Evolutionary conservation across 2,113 vertebrate genomes (phyloP), one percentile per base, ranked within the genome.

Genomic region (Sorex araneus): DNA sequence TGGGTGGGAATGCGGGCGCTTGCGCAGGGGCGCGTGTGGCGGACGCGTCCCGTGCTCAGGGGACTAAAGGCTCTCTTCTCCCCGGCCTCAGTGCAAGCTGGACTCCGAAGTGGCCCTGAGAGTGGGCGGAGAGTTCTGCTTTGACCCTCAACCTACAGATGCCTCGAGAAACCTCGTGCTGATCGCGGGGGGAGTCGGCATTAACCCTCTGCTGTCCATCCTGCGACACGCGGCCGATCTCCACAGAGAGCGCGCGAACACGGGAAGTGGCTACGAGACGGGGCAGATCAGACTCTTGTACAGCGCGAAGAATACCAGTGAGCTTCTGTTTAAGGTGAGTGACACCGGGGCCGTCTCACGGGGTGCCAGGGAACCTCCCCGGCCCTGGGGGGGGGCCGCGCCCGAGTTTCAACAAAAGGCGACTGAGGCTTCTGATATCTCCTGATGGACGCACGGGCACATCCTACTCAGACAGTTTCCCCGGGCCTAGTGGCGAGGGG

Each of bases 201-300:
- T 99, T 97, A 99, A 99, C 97, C 99, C 99, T 7, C 97, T 99
- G 92, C 98, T 99, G 97, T 99, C 99, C 93, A 99, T 99, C 96
- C 98, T 99, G 95, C 96, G 98, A 82, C 99, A 99, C 92, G 30
- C 97, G 3, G 97, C 97, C 9, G 99, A 99, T 94, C 98, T 99
- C 91, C 98, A 98, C 80, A 97, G 91, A 85, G 95, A 97, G 28
- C 91, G 87, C 86, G 96, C 50, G 2, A 71, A 90, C 66, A 97
- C 96, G 92, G 96, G 94, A 91, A 94, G 64, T 12, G 96, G 95
- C 40, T 98, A 97, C 96, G 97, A 97, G 96, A 90, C 98, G 4
- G 98, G 98, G 89, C 98, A 97, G 3, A 97, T 97, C 25, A 98
- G 98, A 85, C 97, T 99, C 4, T 98, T 98, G 96, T 99, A 99